A percentile compares a stretch with the other conserved stretches of the same genome.
Evolutionary conservation across 1,140 invertebrate genomes (phyloP).

Genomic region (Stenopsyche tienmushanensis): DNA sequence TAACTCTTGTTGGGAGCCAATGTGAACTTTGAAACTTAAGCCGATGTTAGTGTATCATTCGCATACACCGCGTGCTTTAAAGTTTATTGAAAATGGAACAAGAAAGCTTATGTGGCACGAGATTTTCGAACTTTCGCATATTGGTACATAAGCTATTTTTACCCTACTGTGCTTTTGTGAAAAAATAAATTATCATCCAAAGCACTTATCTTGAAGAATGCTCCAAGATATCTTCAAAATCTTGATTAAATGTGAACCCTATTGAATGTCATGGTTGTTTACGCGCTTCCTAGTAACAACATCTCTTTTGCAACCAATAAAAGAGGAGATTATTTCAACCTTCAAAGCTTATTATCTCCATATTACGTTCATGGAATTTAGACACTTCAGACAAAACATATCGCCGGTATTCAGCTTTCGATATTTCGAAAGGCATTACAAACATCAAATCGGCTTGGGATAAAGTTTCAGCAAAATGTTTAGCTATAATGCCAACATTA

Average conservation of each 20-base stretch:
- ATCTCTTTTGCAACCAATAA: neutral
- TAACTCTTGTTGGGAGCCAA: conserved; percentile 50
- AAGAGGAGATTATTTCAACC: neutral
- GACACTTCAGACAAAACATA: neutral
- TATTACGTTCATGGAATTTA: neutral
- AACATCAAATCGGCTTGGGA: neutral
- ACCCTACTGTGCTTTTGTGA: conserved; percentile 42
- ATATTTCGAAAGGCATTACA: too few relatives aligned
- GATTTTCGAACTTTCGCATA: conserved; percentile 46
- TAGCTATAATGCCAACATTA: too few relatives aligned
- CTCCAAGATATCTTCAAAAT: conserved; percentile 40
- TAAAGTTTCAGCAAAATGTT: neutral
- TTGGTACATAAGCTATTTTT: conserved; percentile 44
- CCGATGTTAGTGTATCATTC: conserved; percentile 51
- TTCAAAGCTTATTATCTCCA: neutral
- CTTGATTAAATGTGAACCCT: neutral
- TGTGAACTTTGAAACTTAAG: conserved; percentile 52
- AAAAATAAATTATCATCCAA: conserved; percentile 41
- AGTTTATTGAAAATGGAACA: conserved; percentile 49
- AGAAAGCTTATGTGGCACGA: conserved; percentile 49
- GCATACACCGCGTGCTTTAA: conserved; percentile 47
- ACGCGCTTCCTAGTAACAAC: neutral
- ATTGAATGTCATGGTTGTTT: neutral
- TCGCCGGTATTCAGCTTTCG: neutral
- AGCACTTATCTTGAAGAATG: conserved; percentile 44